Evolutionary conservation across 2,888 invertebrate genomes (phyloP).

Genomic region (Lomographa bimaculata): DNA sequence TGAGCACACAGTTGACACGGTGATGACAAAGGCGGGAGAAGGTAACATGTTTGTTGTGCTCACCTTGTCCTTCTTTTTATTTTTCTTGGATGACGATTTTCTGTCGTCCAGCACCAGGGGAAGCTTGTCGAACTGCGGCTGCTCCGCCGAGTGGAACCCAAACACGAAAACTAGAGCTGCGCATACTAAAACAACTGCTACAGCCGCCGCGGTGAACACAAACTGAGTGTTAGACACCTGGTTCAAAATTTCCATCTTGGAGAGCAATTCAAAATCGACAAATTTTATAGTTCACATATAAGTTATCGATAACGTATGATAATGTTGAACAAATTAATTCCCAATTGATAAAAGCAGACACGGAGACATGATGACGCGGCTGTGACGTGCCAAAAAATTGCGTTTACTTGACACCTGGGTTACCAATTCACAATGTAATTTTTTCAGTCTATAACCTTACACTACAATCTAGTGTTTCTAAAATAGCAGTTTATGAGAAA

Average conservation of each 20-base stretch:
- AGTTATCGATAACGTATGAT: slow-evolving; percentile 74
- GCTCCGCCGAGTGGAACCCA: slow-evolving; percentile 91
- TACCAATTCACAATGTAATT: too few species aligned
- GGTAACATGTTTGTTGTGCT: slow-evolving; percentile 38
- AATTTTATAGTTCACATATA: slow-evolving; percentile 72
- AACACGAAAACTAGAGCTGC: slow-evolving; percentile 90
- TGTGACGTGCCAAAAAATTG: slow-evolving; percentile 85
- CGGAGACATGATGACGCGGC: slow-evolving; percentile 87
- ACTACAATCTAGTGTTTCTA: too few species aligned
- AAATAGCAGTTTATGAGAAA: too few species aligned
- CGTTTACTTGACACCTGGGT: slow-evolving; percentile 47
- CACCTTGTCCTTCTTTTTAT: slow-evolving; percentile 88
- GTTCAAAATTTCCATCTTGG: slow-evolving; percentile 84
- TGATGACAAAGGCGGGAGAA: slow-evolving; percentile 49
- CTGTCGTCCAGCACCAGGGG: slow-evolving; percentile 85
- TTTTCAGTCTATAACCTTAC: too few species aligned
- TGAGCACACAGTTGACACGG: slow-evolving; percentile 56
- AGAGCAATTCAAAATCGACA: slow-evolving; percentile 52
- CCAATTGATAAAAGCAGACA: slow-evolving; percentile 81
- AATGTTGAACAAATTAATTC: slow-evolving; percentile 78
- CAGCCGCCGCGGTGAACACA: slow-evolving; percentile 81
- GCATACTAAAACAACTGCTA: slow-evolving; percentile 87
- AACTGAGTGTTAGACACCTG: slow-evolving; percentile 84
- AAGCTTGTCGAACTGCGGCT: slow-evolving; percentile 91
- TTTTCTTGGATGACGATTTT: slow-evolving; percentile 87